These are phyloP conservation scores for Pseudonaja textilis DNA, from an alignment of 2,113 vertebrate genomes.

Conservation along the genomic window DNA sequence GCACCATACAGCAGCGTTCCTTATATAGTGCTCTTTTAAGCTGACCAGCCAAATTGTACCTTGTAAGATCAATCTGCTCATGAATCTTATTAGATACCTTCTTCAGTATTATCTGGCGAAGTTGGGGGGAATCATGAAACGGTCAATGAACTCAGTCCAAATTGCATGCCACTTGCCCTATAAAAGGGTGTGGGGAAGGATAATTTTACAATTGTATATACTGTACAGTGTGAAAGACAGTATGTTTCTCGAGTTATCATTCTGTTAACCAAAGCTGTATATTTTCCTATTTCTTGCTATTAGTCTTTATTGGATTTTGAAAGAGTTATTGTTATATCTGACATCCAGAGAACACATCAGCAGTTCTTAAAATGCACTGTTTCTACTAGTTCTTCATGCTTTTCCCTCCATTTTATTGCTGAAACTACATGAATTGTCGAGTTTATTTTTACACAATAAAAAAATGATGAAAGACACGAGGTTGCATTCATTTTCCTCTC, in stretches of 20 bases:
- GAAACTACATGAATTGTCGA: slow-evolving; percentile 77
- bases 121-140: slow-evolving; percentile 34
- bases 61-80: slow-evolving; percentile 19
- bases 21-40: slow-evolving; percentile 46
- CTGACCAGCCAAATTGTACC: not conserved
- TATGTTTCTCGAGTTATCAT: slow-evolving; percentile 64
- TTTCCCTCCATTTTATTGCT: slow-evolving; percentile 72
- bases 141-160: slow-evolving; percentile 57
- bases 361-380: slow-evolving; percentile 68
- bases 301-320: slow-evolving; percentile 64
- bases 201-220: slow-evolving; percentile 68
- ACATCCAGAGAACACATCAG: slow-evolving; percentile 59
- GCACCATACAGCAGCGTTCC: slow-evolving; percentile 36
- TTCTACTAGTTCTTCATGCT: slow-evolving; percentile 73
- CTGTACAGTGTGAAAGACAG: slow-evolving; percentile 65
- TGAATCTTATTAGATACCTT: slow-evolving; percentile 30
- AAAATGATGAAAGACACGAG: slow-evolving; percentile 69
- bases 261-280: slow-evolving; percentile 79
- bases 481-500: slow-evolving; percentile 7
- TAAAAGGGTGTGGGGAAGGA: slow-evolving; percentile 44
- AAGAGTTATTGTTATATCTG: slow-evolving; percentile 45
- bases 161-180: slow-evolving; percentile 67
- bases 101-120: slow-evolving; percentile 48
- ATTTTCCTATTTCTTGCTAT: slow-evolving; percentile 64
- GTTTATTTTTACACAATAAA: slow-evolving; percentile 89